These are phyloP conservation scores for Ataeniobius toweri DNA, from an alignment of 2,797 vertebrate species.

Conservation along the genomic window DNA sequence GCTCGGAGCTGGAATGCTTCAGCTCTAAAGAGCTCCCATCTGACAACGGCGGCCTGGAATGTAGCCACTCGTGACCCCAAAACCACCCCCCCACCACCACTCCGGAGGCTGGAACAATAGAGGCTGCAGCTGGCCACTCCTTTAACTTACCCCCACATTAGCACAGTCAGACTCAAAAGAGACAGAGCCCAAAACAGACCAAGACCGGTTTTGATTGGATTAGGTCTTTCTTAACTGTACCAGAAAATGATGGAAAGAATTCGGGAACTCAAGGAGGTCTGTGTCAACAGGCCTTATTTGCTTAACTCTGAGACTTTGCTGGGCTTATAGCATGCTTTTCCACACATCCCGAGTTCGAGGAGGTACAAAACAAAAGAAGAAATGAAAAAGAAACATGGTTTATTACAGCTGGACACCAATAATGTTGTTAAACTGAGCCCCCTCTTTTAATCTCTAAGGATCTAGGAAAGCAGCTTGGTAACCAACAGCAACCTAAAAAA, in stretches of 20 bases:
- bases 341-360: constrained; percentile 42
- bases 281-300: constrained; percentile 69
- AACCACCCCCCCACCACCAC: constrained; percentile 55
- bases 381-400: constrained; percentile 20
- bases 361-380: constrained; percentile 31
- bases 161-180: constrained; percentile 39
- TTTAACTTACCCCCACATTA: constrained; percentile 10
- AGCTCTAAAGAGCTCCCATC: constrained; percentile 42
- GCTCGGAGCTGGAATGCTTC: constrained; percentile 34
- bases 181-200: constrained; percentile 51
- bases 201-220: constrained; percentile 74
- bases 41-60: constrained; percentile 66
- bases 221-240: constrained; percentile 72
- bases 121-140: constrained; percentile 64
- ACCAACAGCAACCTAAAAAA: constrained; percentile 46
- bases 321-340: constrained; percentile 52
- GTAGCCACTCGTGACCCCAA: constrained; percentile 69
- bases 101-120: constrained; percentile 55
- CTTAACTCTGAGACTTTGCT: constrained; percentile 63
- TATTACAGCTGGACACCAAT: constrained; percentile 52
- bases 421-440: constrained; percentile 50
- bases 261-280: constrained; percentile 67
- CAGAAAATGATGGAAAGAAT: constrained; percentile 74
- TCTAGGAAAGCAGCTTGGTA: constrained; percentile 42
- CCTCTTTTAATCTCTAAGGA: constrained; percentile 36